Evolutionary conservation across 2,888 invertebrate genomes (phyloP), one percentile per base, ranked within the genome.

Genomic region (Heliconius ethilla): DNA sequence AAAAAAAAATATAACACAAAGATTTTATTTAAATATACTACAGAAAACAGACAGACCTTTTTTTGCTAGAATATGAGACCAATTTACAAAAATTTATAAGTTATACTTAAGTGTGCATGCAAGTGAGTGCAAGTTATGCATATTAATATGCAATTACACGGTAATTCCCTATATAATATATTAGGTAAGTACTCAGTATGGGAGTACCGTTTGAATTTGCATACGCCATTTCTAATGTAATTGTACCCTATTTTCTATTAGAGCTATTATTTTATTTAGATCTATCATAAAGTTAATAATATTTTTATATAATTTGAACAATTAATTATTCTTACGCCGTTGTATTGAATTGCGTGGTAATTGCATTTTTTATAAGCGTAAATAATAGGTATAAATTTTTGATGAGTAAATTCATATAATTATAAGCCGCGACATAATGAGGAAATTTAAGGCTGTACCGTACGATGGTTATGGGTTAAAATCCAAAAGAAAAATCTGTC

Each of bases 121-220:
- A 25, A 70, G 75, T 77, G 79, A 70, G 76, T 78, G 77, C 75
- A 72, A 70, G 70, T 59, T 78, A 70, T 76, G 79, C 79, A 82
- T 80, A 81, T 62, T 77, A 78, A 72, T 72, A 73, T 59, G 75
- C 79, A 77, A 84, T 84, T 83, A 83, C 70, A 78, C 82, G 82
- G 81, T 82, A 76, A 82, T 83, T 82, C 76, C 75, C 82, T 80
- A 77, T 73, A 80, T 82, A 81, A 75, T 79, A 76, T 77, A 79
- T 77, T 78, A 70, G 55, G 72, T 73, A 77, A 66, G 69, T 75
- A 77, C 33, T 62, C 40, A 18, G 55, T 67, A 73, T 78, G 70
- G 82, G 27, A 22, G 78, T 83, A 84, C 83, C 79, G 82, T 84
- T 84, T 78, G 27, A 72, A 87, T 88, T 87, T 81, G 80, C 87